Evolutionary conservation across 2,888 invertebrate genomes (phyloP).

Genomic region (Neria commutata): DNA sequence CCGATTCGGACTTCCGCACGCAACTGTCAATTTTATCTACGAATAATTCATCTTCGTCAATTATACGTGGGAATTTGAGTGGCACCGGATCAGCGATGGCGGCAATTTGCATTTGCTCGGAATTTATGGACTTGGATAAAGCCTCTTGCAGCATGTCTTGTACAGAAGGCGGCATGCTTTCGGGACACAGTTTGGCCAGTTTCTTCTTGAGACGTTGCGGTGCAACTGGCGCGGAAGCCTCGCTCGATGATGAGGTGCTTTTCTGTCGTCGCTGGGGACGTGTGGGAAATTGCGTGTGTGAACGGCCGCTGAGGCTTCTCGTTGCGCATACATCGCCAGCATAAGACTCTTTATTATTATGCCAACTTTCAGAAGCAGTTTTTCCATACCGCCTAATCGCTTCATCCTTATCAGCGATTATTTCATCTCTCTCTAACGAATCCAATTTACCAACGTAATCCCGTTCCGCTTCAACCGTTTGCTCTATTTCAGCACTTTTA

Average conservation of each 20-base stretch:
- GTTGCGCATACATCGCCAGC: no score
- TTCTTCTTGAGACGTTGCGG: constrained; percentile 49
- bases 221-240: constrained; percentile 42
- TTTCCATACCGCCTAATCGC: neutral
- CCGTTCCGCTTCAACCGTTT: constrained; percentile 28
- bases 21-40: neutral
- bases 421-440: constrained; percentile 45
- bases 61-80: constrained; percentile 42
- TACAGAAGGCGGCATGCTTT: constrained; percentile 57
- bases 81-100: constrained; percentile 1
- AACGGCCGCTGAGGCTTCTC: neutral
- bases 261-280: constrained; percentile 50
- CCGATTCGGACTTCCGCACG: neutral
- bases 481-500: constrained; percentile 6
- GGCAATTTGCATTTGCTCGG: constrained; percentile 8
- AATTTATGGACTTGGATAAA: no score
- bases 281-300: constrained; percentile 46
- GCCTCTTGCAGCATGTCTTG: constrained; percentile 52
- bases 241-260: constrained; percentile 55
- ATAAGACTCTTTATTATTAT: no score
- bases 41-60: constrained; percentile 35
- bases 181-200: constrained; percentile 49
- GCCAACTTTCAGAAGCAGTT: no score
- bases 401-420: no score
- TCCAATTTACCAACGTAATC: constrained; percentile 44